phyloP scores from a whole-genome alignment of 2,797 vertebrate genomes.

The Cryptoprocta ferox region DNA sequence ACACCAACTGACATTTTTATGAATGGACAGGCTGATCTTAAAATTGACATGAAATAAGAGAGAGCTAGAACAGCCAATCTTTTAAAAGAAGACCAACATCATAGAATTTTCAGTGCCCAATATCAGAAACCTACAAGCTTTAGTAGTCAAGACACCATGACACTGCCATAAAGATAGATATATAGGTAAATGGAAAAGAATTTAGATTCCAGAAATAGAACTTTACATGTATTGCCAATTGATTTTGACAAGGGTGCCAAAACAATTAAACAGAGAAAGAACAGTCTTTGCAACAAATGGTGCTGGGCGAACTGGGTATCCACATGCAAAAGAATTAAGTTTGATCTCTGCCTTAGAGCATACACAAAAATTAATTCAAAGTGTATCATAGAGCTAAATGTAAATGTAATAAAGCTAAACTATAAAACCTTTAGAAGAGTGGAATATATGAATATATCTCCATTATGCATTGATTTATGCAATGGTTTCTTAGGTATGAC shows the following conservation, averaged over 20 bases:
- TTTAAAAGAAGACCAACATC: not conserved
- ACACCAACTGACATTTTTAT: not conserved
- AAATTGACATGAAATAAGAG: not conserved
- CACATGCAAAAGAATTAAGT: not conserved
- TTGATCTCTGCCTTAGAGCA: not conserved
- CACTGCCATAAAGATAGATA: not conserved
- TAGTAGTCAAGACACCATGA: not conserved
- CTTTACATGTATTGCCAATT: not conserved
- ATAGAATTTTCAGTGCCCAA: not conserved
- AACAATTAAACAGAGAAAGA: not conserved
- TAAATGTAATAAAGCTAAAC: not conserved
- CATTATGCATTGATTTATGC: not conserved
- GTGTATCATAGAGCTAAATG: not conserved
- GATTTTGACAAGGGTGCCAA: not conserved
- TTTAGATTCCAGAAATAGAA: constrained; percentile 19
- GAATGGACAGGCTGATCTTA: not conserved
- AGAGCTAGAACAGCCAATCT: not conserved
- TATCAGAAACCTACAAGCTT: not conserved
- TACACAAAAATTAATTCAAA: not conserved
- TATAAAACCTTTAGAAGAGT: not conserved
- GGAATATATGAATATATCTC: not conserved
- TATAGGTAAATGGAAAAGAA: not conserved
- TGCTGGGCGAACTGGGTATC: not conserved
- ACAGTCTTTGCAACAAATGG: not conserved
- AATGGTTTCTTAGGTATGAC: not conserved